A percentile compares a stretch with the other conserved stretches of the same genome.
Conservation (phyloP, 2,797 vertebrate genomes). For the Okamejei kenojei region DNA sequence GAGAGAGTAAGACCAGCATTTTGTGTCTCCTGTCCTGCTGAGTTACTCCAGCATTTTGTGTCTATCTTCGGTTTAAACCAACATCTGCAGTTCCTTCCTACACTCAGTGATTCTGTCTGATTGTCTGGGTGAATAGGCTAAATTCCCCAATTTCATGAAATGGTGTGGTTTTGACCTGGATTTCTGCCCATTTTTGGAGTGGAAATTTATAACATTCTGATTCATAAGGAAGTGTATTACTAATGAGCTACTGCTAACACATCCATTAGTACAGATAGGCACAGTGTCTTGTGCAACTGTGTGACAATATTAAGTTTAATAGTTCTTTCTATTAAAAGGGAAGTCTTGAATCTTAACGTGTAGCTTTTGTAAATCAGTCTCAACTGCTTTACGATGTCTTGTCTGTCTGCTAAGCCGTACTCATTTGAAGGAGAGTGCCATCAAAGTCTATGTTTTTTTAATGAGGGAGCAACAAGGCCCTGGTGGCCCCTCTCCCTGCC, state of each 20-base stretch:
- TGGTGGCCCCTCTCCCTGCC: not conserved
- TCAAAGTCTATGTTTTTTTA: constrained; percentile 7
- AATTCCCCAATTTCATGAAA: too few relatives aligned
- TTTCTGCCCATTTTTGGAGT: not conserved
- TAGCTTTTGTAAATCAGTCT: not conserved
- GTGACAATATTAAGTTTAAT: not conserved
- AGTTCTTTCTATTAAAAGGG: not conserved
- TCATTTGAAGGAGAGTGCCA: constrained; percentile 1
- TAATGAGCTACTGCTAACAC: not conserved
- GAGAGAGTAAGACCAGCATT: too few relatives aligned
- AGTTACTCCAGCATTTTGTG: too few relatives aligned
- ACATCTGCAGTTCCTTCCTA: too few relatives aligned
- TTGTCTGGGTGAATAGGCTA: too few relatives aligned
- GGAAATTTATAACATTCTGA: not conserved
- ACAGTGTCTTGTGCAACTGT: not conserved
- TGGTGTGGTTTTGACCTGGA: too few relatives aligned
- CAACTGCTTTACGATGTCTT: not conserved
- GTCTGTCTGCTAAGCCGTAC: not conserved
- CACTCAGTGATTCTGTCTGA: too few relatives aligned
- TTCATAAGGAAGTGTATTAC: not conserved
- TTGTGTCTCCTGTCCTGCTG: too few relatives aligned
- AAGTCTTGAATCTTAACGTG: not conserved
- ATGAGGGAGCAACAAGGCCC: not conserved
- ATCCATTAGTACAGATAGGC: not conserved
- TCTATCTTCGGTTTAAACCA: too few relatives aligned